Percentiles rank a stretch among this genome's conserved stretches.
Evolutionary conservation across 1,140 invertebrate species (phyloP).

Genomic region (Drosophila nigrodunni): DNA sequence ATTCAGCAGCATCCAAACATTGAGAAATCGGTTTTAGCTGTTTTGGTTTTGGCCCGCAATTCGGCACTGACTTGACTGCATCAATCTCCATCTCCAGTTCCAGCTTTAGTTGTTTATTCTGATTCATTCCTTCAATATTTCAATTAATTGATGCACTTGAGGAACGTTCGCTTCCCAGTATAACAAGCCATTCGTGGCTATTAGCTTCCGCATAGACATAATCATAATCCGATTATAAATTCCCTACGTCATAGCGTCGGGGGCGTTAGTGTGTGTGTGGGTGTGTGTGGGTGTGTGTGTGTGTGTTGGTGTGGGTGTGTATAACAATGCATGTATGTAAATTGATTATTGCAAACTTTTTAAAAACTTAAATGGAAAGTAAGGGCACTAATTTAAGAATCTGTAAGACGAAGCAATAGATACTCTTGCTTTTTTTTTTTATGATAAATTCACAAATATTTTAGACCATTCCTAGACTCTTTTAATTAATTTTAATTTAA

Average conservation of each 20-base stretch:
- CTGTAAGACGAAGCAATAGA: too few species aligned
- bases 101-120: background rate
- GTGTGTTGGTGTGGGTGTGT: conserved; percentile 6
- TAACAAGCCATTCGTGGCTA: conserved; percentile 25
- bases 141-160: conserved; percentile 64
- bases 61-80: conserved; percentile 39
- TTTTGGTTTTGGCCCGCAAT: conserved; percentile 42
- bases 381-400: background rate
- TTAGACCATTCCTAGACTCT: too few species aligned
- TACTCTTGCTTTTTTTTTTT: too few species aligned
- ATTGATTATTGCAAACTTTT: conserved; percentile 60
- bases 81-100: conserved; percentile 56
- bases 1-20: conserved; percentile 3
- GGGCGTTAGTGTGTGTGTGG: conserved; percentile 3
- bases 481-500: too few species aligned
- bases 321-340: conserved; percentile 3
- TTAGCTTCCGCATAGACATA: conserved; percentile 57
- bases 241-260: conserved; percentile 17
- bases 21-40: conserved; percentile 65
- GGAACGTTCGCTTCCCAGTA: background rate
- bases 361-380: conserved; percentile 16
- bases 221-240: conserved; percentile 74
- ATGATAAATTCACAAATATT: too few species aligned
- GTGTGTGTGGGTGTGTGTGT: background rate
- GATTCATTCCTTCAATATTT: conserved; percentile 36